Conservation (phyloP, 2,797 vertebrate genomes). For the Capromys pilorides region DNA sequence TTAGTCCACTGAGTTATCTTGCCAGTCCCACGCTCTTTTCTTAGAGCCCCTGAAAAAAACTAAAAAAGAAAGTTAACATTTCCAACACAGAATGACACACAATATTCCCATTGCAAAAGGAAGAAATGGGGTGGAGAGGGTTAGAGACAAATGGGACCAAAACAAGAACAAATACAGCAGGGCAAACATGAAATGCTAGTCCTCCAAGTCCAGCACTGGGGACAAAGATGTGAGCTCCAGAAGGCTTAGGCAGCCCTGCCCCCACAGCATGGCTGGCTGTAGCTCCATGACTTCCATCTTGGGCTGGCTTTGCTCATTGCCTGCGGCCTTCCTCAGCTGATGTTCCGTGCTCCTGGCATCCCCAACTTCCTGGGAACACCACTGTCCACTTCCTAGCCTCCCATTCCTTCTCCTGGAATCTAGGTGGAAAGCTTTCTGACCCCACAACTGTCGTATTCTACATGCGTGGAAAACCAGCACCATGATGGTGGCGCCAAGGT, state of each 20-base stretch:
- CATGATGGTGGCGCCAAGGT: not conserved
- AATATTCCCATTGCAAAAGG: not conserved
- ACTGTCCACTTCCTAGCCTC: not conserved
- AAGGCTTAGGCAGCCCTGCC: not conserved
- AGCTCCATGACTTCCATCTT: not conserved
- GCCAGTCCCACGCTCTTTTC: not conserved
- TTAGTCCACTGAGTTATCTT: too few species aligned
- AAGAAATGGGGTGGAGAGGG: not conserved
- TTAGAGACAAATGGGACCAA: not conserved
- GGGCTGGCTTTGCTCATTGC: not conserved
- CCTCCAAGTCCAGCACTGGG: not conserved
- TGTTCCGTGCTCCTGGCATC: not conserved
- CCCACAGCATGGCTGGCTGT: not conserved
- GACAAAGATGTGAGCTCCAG: not conserved
- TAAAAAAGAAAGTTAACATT: not conserved
- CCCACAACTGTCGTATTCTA: not conserved
- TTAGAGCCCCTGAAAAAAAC: not conserved
- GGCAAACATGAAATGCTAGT: not conserved
- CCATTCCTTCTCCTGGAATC: not conserved
- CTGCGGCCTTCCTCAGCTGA: not conserved
- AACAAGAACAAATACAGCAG: not conserved
- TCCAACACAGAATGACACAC: not conserved
- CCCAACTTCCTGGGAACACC: not conserved
- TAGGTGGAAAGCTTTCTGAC: not conserved
- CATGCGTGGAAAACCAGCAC: not conserved